Percentiles rank a stretch among this genome's conserved stretches.
phyloP scores from a whole-genome alignment of 2,888 invertebrate species.

The Parthenolecanium corni region DNA sequence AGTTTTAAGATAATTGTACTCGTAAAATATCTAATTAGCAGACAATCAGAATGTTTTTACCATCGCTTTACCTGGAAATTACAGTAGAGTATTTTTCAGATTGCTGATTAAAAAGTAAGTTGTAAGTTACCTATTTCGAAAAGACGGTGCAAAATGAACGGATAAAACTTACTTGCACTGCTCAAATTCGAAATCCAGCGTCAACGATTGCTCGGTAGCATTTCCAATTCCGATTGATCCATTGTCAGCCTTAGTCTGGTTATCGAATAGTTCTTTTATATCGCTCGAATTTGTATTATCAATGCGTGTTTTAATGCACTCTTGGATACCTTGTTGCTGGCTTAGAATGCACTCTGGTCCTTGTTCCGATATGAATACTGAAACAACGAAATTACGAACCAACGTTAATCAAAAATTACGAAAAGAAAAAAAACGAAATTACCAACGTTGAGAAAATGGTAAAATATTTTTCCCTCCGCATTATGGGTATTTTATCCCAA shows the following conservation, averaged over 20 bases:
- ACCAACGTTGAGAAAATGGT: too few species aligned
- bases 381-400: constrained; percentile 35
- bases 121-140: too few species aligned
- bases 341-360: constrained; percentile 60
- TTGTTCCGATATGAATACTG: constrained; percentile 68
- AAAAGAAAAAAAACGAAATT: too few species aligned
- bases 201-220: constrained; percentile 33
- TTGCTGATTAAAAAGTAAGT: too few species aligned
- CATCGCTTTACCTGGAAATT: too few species aligned
- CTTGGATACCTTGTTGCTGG: constrained; percentile 48
- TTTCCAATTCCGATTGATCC: constrained; percentile 38
- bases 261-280: neutral
- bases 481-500: too few species aligned
- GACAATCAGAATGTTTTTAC: too few species aligned
- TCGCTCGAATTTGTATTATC: neutral
- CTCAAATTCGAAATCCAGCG: constrained; percentile 48
- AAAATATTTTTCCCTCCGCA: too few species aligned
- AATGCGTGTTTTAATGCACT: constrained; percentile 45
- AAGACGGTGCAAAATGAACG: too few species aligned
- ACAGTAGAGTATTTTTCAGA: too few species aligned
- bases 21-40: too few species aligned
- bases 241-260: constrained; percentile 40
- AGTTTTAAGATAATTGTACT: too few species aligned
- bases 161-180: constrained; percentile 48
- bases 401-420: neutral